Base-by-base conservation (phyloP, 2,113 vertebrate genomes). In the Erythrolamprus reginae region DNA sequence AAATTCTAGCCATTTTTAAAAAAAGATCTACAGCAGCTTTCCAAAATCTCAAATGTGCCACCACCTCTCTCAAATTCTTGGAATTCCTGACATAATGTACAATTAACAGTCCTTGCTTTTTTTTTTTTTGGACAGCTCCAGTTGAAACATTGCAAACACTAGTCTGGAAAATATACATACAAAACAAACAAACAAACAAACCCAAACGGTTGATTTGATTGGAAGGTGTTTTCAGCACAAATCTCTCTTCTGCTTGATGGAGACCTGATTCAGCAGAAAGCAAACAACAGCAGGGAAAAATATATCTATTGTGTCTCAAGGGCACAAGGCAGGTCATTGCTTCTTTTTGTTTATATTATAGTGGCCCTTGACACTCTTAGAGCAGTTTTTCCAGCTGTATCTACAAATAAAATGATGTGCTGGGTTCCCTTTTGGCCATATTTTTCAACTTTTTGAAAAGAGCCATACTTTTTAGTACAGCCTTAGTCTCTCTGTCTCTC, bases 381-480 rank as follows among this genome's bases (percentile, higher is more conserved):
- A 95, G 88, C 90, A 95, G 96, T 96, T 97, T 96, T 90, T 96
- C 97, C 96, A 97, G 95, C 95, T 97, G 95, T 94, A 92, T 96
- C 93, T 95, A 95, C 94, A 96, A 92, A 48, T n/a, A 90, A 92
- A 38, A 89, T 93, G 88, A 93, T 89, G 61, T 0, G 3, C 24
- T 4, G 0, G 8, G 48, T 89, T 94, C 95, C 91, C 92, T 92
- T 9, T 38, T 91, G 48, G 58, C 33, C 38, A 28, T 77, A 51
- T 91, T 93, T 89, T 89, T 88, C 82, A 91, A 90, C 51, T 92
- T 90, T 86, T 21, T 0, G 4, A 33, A 26, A 38, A n/a, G 87
- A 94, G 42, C 4, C 51, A 90, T 15, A 51, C 5, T 50, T 89
- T 92, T 83, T 28, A 87, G 10, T 89, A 58, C 17, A 56, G 38